A percentile compares a stretch with the other conserved stretches of the same genome.
Conservation (phyloP, 2,888 invertebrate species). For the Amphipyra tragopoginis region DNA sequence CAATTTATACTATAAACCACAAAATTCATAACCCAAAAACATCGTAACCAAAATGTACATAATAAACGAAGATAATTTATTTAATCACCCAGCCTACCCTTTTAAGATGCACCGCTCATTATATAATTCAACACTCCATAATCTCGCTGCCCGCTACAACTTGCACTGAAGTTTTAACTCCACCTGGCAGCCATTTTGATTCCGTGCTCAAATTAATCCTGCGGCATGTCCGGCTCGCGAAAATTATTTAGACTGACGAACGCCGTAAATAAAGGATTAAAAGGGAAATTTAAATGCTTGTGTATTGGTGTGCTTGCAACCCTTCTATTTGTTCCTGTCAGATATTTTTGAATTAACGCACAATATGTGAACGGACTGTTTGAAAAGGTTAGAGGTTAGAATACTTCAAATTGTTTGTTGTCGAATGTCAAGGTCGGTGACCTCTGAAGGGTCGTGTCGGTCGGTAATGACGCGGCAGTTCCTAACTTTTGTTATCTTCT, state of each 20-base stretch:
- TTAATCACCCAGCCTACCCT: slow-evolving; percentile 53
- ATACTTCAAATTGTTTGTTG: slow-evolving; percentile 61
- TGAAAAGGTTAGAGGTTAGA: slow-evolving; percentile 59
- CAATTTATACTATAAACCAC: slow-evolving; percentile 30
- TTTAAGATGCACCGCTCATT: slow-evolving; percentile 58
- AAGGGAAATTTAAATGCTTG: slow-evolving; percentile 77
- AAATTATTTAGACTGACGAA: slow-evolving; percentile 84
- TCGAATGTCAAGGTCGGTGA: slow-evolving; percentile 75
- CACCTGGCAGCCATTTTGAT: slow-evolving; percentile 78
- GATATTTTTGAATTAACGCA: slow-evolving; percentile 76
- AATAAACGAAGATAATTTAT: slow-evolving; percentile 54
- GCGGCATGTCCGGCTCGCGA: slow-evolving; percentile 76
- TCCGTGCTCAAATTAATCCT: slow-evolving; percentile 82
- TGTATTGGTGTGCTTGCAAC: slow-evolving; percentile 80
- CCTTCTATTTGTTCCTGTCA: slow-evolving; percentile 76
- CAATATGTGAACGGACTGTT: slow-evolving; percentile 67
- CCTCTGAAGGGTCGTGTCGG: slow-evolving; percentile 61
- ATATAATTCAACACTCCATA: slow-evolving; percentile 73
- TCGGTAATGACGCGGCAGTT: slow-evolving; percentile 53
- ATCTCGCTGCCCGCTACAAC: slow-evolving; percentile 72
- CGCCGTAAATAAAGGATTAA: slow-evolving; percentile 82
- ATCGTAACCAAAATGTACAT: slow-evolving; percentile 25
- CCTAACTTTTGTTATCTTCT: slow-evolving; percentile 50
- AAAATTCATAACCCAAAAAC: slow-evolving; percentile 32
- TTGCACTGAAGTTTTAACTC: slow-evolving; percentile 68